Percentiles rank a stretch among this genome's conserved stretches.
Conservation (phyloP, 2,113 vertebrate species). For the Haliaeetus leucogaster region DNA sequence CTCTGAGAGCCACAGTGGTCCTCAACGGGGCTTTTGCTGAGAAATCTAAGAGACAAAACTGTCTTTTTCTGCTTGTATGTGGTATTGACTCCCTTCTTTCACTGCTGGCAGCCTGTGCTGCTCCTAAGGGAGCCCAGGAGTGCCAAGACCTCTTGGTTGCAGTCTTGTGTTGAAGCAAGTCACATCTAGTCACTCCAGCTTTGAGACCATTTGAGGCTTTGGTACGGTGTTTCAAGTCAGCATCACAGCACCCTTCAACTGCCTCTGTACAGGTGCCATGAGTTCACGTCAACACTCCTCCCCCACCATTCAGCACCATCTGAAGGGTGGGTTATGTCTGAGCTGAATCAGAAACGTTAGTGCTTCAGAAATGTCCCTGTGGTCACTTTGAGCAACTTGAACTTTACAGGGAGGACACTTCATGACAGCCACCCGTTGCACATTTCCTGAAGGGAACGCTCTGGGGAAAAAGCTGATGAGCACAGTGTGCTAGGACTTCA, state of each 20-base stretch:
- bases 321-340: not conserved
- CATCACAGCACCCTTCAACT: not conserved
- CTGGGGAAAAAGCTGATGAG: not conserved
- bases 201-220: not conserved
- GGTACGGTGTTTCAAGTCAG: not conserved
- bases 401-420: not conserved
- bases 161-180: not conserved
- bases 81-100: not conserved
- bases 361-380: not conserved
- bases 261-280: fast-evolving
- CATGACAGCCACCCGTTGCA: not conserved
- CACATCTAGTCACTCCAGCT: too few species aligned
- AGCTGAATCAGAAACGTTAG: not conserved
- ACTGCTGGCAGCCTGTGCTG: not conserved
- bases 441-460: not conserved
- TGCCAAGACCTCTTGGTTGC: not conserved
- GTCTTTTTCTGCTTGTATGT: fast-evolving
- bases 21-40: not conserved
- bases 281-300: not conserved
- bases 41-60: not conserved
- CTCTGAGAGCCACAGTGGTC: not conserved
- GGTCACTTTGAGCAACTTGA: not conserved
- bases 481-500: not conserved
- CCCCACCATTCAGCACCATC: fast-evolving
- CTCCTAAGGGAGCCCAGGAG: not conserved